Evolutionary conservation across 2,888 invertebrate species (phyloP).

Genomic region (Myopa testacea): DNA sequence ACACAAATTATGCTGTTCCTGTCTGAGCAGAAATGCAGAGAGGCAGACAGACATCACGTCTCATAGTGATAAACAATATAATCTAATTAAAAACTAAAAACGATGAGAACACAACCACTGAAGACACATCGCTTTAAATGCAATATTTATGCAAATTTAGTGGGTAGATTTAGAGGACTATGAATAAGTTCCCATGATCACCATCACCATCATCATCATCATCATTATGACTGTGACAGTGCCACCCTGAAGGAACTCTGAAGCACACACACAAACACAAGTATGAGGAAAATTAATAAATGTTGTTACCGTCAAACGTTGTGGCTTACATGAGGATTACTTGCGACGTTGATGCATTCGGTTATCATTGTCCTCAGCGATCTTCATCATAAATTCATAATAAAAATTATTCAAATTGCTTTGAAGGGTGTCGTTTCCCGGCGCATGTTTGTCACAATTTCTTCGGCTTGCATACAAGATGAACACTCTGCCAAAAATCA

Average conservation of each 20-base stretch:
- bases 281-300: constrained; percentile 59
- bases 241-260: constrained; percentile 3
- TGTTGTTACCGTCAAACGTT: constrained; percentile 61
- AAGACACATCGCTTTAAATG: constrained; percentile 20
- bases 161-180: background rate
- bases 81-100: constrained; percentile 41
- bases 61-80: constrained; percentile 44
- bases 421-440: constrained; percentile 13
- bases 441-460: constrained; percentile 13
- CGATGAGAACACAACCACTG: constrained; percentile 36
- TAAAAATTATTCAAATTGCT: constrained; percentile 65
- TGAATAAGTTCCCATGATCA: background rate
- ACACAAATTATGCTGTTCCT: no score
- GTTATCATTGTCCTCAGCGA: constrained; percentile 41
- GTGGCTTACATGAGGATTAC: constrained; percentile 60
- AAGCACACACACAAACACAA: constrained; percentile 47
- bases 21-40: no score
- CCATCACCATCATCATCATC: background rate
- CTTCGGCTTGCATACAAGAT: constrained; percentile 46
- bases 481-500: constrained; percentile 36
- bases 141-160: constrained; percentile 37
- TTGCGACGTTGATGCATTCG: constrained; percentile 23
- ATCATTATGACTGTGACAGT: background rate
- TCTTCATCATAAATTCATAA: constrained; percentile 64
- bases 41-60: background rate